Evolutionary conservation across 2,797 vertebrate genomes (phyloP), one percentile per base, ranked within the genome.

Genomic region (Rhabdophis nuchalis): DNA sequence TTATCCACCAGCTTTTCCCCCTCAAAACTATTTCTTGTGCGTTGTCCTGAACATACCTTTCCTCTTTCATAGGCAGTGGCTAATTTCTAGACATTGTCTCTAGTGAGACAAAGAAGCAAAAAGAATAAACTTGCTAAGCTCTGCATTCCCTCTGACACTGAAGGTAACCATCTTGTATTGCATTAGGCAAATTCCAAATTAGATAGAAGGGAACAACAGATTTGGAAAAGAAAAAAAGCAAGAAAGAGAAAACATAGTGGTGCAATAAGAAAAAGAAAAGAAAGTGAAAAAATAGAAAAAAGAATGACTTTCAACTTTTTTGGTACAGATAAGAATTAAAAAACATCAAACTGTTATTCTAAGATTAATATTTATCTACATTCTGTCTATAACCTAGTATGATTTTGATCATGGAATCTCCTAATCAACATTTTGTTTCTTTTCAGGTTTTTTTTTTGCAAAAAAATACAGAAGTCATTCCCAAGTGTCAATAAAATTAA

Each of bases 71-170:
- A 13, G 32, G 61, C 85, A 92, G 18, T 0, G 57, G 54, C 0
- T 50, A 0, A 2, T 16, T 92, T 93, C 6, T 94, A 93, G 54
- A 90, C 12, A 72, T 0, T 32, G 64, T 0, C 29, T 27, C 46
- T 88, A 88, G 52, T 89, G 16, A 25, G 23, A 82, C 36, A 52
- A 52, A 91, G 58, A 0, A 89, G 41, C 91, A 94, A 91, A 94
- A 64, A 53, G 8, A 92, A 77, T 0, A 54, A 54, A 8, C 8
- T 88, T 8, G 4, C 16, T 57, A n/a, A 85, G 36, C 16, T 5
- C 18, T 85, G 29, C 61, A 50, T 20, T 88, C 12, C 29, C 27
- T 68, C 25, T 52, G 89, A 64, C 36, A 18, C 18, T 77, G 56
- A 27, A 91, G n/a, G 46, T 86, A 86, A 46, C 25, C 16, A 82